Evolutionary conservation across 2,797 vertebrate species (phyloP).

Genomic region (Pristis pectinata): DNA sequence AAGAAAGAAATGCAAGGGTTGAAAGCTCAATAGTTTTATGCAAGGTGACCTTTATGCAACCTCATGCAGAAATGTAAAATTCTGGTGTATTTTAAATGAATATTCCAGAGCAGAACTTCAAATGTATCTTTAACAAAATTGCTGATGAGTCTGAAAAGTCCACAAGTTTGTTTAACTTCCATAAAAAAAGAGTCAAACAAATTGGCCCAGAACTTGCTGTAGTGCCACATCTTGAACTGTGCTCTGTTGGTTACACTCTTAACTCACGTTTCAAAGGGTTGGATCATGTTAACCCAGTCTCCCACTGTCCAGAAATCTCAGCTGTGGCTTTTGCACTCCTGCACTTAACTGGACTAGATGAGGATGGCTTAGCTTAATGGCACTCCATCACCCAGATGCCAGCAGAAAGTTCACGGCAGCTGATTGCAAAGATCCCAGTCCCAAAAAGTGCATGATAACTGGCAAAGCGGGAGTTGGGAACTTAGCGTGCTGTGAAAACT

Average conservation of each 20-base stretch:
- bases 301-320: too few relatives aligned
- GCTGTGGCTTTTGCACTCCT: too few relatives aligned
- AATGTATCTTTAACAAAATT: not conserved
- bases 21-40: not conserved
- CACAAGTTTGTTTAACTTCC: not conserved
- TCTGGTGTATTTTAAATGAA: conserved; percentile 14
- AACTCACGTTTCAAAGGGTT: not conserved
- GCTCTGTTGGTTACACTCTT: not conserved
- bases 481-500: too few relatives aligned
- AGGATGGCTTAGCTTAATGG: too few relatives aligned
- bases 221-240: not conserved
- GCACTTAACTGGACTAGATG: too few relatives aligned
- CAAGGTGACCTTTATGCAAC: not conserved
- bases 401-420: too few relatives aligned
- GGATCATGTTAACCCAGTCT: too few relatives aligned
- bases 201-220: not conserved
- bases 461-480: too few relatives aligned
- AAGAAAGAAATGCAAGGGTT: not conserved
- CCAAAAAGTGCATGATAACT: too few relatives aligned
- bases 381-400: too few relatives aligned
- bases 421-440: too few relatives aligned
- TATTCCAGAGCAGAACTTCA: not conserved
- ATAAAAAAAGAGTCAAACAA: not conserved
- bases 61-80: conserved; percentile 6
- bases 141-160: not conserved